A percentile compares a stretch with the other conserved stretches of the same genome.
Conservation (phyloP, 2,888 invertebrate species). For the Arenicola marina region DNA sequence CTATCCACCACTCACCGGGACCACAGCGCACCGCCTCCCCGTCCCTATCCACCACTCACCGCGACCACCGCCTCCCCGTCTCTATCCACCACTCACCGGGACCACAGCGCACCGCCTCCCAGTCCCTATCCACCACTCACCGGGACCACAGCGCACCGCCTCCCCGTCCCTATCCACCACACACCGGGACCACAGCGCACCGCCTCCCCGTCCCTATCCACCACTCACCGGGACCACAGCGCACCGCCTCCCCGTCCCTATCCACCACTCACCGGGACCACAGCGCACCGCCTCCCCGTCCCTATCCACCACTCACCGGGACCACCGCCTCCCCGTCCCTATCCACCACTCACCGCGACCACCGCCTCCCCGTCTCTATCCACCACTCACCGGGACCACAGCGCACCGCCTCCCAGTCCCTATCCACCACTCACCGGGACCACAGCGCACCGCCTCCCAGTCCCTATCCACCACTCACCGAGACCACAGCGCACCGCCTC, state of each 20-base stretch:
- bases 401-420: slow-evolving; percentile 60
- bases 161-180: slow-evolving; percentile 59
- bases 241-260: slow-evolving; percentile 60
- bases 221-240: slow-evolving; percentile 59
- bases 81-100: slow-evolving; percentile 56
- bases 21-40: slow-evolving; percentile 61
- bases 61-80: slow-evolving; percentile 61
- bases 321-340: too few species aligned
- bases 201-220: slow-evolving; percentile 60
- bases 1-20: slow-evolving; percentile 56
- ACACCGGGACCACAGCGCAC: slow-evolving; percentile 61
- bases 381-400: slow-evolving; percentile 57
- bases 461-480: slow-evolving; percentile 57
- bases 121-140: slow-evolving; percentile 57
- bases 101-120: slow-evolving; percentile 61
- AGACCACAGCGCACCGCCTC: slow-evolving; percentile 61
- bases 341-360: too few species aligned
- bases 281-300: slow-evolving; percentile 61
- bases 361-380: slow-evolving; percentile 62
- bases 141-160: slow-evolving; percentile 60
- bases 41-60: slow-evolving; percentile 57
- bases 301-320: slow-evolving; percentile 56
- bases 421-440: slow-evolving; percentile 56
- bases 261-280: slow-evolving; percentile 57
- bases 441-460: slow-evolving; percentile 61